These are phyloP conservation scores for Aphidoletes aphidimyza DNA, from an alignment of 2,888 invertebrate species.

Conservation along the genomic window DNA sequence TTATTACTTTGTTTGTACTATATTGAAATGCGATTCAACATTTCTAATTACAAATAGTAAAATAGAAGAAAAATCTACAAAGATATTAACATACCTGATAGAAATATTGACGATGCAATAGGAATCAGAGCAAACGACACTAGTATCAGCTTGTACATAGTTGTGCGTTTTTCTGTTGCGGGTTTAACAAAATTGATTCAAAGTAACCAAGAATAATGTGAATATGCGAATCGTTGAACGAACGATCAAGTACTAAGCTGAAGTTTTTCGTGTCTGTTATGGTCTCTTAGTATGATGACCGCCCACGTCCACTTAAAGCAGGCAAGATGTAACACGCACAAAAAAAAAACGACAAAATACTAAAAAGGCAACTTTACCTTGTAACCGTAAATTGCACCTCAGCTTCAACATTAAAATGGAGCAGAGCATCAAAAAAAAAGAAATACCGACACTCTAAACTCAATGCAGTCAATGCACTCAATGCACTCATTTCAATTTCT, in stretches of 20 bases:
- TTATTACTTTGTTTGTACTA: too few species aligned
- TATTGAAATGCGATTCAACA: too few species aligned
- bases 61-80: too few species aligned
- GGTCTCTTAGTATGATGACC: not conserved
- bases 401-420: not conserved
- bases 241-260: not conserved
- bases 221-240: slow-evolving; percentile 7
- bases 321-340: too few species aligned
- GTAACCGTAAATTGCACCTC: not conserved
- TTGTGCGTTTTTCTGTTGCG: too few species aligned
- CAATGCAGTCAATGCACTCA: too few species aligned
- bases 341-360: too few species aligned
- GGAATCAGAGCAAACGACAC: not conserved
- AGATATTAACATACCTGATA: not conserved
- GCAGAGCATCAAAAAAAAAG: not conserved
- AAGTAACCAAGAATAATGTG: not conserved
- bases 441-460: not conserved
- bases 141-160: not conserved
- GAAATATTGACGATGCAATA: not conserved
- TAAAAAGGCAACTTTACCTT: not conserved
- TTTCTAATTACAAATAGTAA: not conserved
- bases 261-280: not conserved
- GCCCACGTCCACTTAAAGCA: not conserved
- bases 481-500: not conserved
- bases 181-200: too few species aligned